These are phyloP conservation scores for Pseudachorutes palmiensis DNA, from an alignment of 1,140 invertebrate genomes.

Conservation along the genomic window DNA sequence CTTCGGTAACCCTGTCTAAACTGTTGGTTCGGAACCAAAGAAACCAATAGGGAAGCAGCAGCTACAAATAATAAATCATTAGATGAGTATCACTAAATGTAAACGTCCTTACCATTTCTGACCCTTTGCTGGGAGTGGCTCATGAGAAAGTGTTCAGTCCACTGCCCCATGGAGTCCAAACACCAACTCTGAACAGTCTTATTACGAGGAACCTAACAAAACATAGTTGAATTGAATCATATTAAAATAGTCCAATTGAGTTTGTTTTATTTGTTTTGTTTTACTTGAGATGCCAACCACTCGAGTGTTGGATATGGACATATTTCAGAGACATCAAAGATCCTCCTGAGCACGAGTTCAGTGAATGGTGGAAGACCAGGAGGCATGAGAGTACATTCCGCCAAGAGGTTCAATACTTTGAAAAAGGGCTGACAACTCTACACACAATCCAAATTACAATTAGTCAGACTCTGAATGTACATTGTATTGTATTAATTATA, in stretches of 20 bases:
- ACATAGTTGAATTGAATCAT: background rate
- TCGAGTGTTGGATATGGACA: constrained; percentile 83
- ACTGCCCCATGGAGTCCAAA: constrained; percentile 71
- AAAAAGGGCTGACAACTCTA: constrained; percentile 78
- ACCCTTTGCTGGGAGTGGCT: constrained; percentile 77
- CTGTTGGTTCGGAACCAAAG: constrained; percentile 39
- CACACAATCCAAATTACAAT: constrained; percentile 38
- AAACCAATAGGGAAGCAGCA: constrained; percentile 73
- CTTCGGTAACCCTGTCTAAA: background rate
- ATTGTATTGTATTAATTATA: background rate
- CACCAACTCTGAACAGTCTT: constrained; percentile 83
- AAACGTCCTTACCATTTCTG: constrained; percentile 54
- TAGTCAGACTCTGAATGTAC: background rate
- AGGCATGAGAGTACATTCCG: constrained; percentile 59
- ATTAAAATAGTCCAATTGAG: background rate
- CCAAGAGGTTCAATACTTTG: constrained; percentile 71
- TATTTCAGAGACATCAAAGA: constrained; percentile 83
- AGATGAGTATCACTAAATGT: background rate
- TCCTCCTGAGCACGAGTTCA: constrained; percentile 70
- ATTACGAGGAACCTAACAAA: constrained; percentile 61
- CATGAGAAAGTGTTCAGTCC: constrained; percentile 82
- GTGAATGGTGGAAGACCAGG: constrained; percentile 79
- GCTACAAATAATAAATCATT: constrained; percentile 47
- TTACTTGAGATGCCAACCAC: constrained; percentile 70
- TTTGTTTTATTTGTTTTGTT: background rate